Evolutionary conservation across 2,888 invertebrate genomes (phyloP).

Genomic region (Aphidius colemani): DNA sequence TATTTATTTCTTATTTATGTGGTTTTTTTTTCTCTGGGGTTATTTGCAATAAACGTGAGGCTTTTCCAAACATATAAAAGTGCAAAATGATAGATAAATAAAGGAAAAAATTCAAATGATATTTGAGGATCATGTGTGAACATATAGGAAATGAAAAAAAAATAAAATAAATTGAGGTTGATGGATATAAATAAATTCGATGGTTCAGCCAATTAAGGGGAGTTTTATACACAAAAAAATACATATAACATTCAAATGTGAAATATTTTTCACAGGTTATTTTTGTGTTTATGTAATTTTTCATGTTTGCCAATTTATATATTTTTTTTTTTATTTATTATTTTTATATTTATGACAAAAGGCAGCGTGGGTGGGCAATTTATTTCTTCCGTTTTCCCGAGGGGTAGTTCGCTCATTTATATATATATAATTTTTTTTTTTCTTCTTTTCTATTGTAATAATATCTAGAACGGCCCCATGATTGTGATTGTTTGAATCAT

Average conservation of each 20-base stretch:
- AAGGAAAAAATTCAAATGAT: no score
- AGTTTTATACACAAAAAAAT: background rate
- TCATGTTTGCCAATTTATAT: conserved; percentile 1
- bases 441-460: conserved; percentile 6
- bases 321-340: conserved; percentile 14
- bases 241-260: background rate
- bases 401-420: conserved; percentile 16
- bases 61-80: no score
- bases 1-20: no score
- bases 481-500: conserved; percentile 39
- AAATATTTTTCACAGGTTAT: background rate
- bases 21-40: no score
- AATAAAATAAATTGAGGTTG: background rate
- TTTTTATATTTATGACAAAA: conserved; percentile 32
- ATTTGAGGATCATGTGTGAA: no score
- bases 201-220: background rate
- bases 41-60: no score
- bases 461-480: conserved; percentile 27
- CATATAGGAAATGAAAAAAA: background rate
- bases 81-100: no score
- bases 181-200: conserved; percentile 5
- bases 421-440: conserved; percentile 6
- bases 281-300: conserved; percentile 9
- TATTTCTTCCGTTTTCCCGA: conserved; percentile 8
- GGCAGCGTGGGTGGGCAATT: conserved; percentile 37